phyloP scores from a whole-genome alignment of 2,888 invertebrate genomes.

The Agrotis ipsilon region DNA sequence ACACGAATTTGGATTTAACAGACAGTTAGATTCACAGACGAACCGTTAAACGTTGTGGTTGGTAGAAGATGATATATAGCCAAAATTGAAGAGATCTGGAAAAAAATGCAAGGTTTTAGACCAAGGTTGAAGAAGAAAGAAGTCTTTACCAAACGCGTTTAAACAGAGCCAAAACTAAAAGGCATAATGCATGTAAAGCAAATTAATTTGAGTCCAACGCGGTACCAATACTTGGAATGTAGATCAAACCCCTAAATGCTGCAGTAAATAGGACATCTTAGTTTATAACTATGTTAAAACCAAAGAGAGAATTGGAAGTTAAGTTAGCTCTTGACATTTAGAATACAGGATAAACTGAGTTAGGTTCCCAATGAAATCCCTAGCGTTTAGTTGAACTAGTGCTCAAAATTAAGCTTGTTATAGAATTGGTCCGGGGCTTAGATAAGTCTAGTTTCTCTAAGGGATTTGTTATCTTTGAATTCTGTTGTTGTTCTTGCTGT shows the following conservation, averaged over 20 bases:
- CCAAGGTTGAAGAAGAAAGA: too few species aligned
- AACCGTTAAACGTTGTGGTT: not conserved
- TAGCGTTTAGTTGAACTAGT: conserved; percentile 1
- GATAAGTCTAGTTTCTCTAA: not conserved
- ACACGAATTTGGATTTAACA: not conserved
- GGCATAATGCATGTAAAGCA: too few species aligned
- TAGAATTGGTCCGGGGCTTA: conserved; percentile 5
- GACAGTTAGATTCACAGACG: not conserved
- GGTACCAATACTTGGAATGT: conserved; percentile 3
- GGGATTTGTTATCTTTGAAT: conserved; percentile 3
- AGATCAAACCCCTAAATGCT: conserved; percentile 4
- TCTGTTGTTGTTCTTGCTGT: not conserved
- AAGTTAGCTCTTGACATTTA: conserved; percentile 15
- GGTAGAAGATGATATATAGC: too few species aligned
- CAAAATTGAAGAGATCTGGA: too few species aligned
- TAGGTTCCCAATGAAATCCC: not conserved
- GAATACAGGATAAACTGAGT: conserved; percentile 7
- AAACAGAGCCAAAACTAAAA: too few species aligned
- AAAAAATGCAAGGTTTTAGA: too few species aligned
- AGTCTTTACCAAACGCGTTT: too few species aligned
- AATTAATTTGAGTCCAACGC: not conserved
- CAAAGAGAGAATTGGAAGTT: conserved; percentile 14
- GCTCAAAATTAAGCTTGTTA: conserved; percentile 10
- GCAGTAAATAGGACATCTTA: conserved; percentile 11
- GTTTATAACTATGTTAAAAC: conserved; percentile 8